phyloP scores from a whole-genome alignment of 2,113 vertebrate genomes.

The Todiramphus chloris region DNA sequence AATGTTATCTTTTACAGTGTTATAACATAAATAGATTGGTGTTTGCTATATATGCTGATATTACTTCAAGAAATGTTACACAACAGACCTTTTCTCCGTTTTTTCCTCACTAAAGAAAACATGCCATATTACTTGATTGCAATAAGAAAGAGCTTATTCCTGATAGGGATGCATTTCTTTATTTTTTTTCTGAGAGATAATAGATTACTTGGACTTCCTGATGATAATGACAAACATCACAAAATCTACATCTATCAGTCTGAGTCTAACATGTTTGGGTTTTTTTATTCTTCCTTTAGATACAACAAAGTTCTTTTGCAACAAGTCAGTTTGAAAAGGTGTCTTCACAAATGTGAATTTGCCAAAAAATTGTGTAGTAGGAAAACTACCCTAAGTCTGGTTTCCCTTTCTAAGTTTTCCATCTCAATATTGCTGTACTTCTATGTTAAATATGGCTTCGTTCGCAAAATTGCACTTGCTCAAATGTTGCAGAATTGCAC shows the following conservation, averaged over 20 bases:
- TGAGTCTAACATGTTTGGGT: neutral
- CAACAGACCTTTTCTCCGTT: neutral
- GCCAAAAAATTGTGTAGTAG: neutral
- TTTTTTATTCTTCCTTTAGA: slow-evolving; percentile 2
- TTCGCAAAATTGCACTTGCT: neutral
- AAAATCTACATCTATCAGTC: neutral
- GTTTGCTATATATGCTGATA: neutral
- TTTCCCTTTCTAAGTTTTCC: neutral
- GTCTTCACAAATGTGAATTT: slow-evolving; percentile 12
- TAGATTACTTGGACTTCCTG: slow-evolving; percentile 3
- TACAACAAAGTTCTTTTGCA: neutral
- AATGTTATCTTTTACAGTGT: neutral
- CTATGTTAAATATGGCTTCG: neutral
- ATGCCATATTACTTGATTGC: neutral
- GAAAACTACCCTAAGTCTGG: neutral
- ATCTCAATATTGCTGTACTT: neutral
- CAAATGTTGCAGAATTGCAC: neutral
- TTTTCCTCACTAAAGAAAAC: neutral
- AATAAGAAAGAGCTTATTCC: neutral
- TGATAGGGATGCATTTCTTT: neutral
- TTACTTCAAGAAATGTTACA: neutral
- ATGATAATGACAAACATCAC: neutral
- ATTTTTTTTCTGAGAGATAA: neutral
- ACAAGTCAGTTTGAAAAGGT: neutral
- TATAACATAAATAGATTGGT: neutral